Base-by-base conservation (phyloP, 2,113 vertebrate species). In the Prolemur simus region DNA sequence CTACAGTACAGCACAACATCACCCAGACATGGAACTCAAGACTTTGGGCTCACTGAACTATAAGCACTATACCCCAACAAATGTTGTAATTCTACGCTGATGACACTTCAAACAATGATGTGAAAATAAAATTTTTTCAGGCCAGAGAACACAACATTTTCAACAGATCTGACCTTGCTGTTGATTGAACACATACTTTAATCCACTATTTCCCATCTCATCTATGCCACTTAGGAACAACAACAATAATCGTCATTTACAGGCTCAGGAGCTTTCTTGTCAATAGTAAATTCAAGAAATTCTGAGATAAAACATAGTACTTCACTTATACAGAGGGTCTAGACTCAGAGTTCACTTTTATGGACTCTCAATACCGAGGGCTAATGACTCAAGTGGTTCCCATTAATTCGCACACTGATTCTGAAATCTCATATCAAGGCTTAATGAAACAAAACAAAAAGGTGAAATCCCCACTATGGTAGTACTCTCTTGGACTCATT, bases 221-320 rank as follows among this genome's bases (percentile, higher is more conserved):
- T 56, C 54, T 63, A 45, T 23, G 47, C 56, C 74, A 63, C 34
- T 76, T 76, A 69, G 34, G 60, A 82, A 54, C 39, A 85, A 64
- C 39, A 95, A 56, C 12, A 80, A 85, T 3, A 73, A 81, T 69
- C 73, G 64, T 81, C 81, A 93, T 64, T 87, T 34, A 89, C 12
- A 89, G 71, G 64, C 58, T 94, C 54, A 32, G 58, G 85, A 90
- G 54, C 7, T 71, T 77, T 86, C 84, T 45, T 13, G 18, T 87
- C 76, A 74, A 92, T 45, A 88, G 32, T 39, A 80, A 85, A 77
- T 49, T 71, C 47, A 86, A 68, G 56, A 95, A 95, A 91, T 81
- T 96, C 37, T 85, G 64, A 94, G 94, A 92, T 58, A 60, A 76
- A 92, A 42, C 58, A 49, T 1, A 45, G 9, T 45, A 21, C 13